Evolutionary conservation across 1,140 invertebrate species (phyloP), one percentile per base, ranked within the genome.

Genomic region (Homarus americanus): DNA sequence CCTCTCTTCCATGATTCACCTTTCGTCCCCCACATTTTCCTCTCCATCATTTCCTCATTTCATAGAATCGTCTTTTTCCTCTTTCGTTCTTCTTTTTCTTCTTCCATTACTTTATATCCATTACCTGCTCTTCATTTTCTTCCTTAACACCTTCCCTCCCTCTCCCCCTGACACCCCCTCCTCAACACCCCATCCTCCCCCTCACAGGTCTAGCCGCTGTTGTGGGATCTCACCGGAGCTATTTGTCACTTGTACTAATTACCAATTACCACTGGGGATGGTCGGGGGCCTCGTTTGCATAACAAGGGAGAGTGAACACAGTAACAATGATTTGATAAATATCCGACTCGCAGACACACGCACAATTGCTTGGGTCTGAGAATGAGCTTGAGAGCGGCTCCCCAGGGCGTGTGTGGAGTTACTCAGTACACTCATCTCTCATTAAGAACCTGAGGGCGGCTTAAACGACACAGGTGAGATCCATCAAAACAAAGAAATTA

Each of bases 201-300:
- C 44, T 3, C 41, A 32, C 17, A 53, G 24, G 20, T 17, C 38
- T n/a, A 28, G 24, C 0, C 44, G 63, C 12, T n/a, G n/a, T 3
- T 32, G 63, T 5, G 63, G n/a, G n/a, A 4, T 28, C 28, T 32
- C n/a, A 69, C n/a, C 28, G 28, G 63, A 69, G 63, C 63, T 32
- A 69, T 69, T 32, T 69, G 63, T 69, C 63, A 69, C 63, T 32
- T 32, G 63, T 32, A 28, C 63, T 69, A 69, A 69, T 69, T 69
- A 69, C 63, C 32, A 69, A 69, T 28, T 69, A 69, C 63, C n/a
- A 32, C 15, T n/a, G 24, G 63, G n/a, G n/a, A 32, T 32, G n/a
- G n/a, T 32, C n/a, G n/a, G 53, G n/a, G 53, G 28, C 24, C 63
- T 69, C n/a, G 63, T 69, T 28, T 69, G 63, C 63, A 28, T 32